Conservation (phyloP, 2,113 vertebrate species). For the Lophura nycthemera region DNA sequence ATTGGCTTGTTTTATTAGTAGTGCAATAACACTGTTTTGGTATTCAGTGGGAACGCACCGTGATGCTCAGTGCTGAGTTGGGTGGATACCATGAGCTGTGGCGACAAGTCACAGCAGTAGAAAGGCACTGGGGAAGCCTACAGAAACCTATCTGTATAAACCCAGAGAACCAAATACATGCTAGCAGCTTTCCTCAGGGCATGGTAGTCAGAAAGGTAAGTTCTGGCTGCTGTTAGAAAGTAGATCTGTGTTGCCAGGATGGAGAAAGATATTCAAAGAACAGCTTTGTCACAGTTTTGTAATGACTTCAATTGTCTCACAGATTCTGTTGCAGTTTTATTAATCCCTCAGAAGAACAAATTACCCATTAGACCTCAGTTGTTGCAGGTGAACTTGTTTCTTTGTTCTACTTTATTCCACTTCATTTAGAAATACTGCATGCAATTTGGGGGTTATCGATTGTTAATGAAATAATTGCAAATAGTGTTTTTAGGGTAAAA, state of each 20-base stretch:
- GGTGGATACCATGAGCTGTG: not conserved
- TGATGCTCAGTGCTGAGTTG: not conserved
- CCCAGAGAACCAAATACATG: not conserved
- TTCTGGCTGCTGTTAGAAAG: not conserved
- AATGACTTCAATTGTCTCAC: not conserved
- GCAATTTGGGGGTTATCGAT: not conserved
- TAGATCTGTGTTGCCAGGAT: not conserved
- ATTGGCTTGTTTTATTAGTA: not conserved
- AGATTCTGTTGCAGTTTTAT: not conserved
- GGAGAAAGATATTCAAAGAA: not conserved
- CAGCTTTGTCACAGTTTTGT: not conserved
- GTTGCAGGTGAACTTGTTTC: not conserved
- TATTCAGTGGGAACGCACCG: no score
- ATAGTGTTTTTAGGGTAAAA: not conserved
- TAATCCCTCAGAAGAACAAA: not conserved
- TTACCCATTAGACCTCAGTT: not conserved
- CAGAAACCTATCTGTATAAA: not conserved
- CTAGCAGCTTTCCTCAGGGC: not conserved
- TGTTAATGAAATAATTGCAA: not conserved
- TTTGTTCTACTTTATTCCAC: not conserved
- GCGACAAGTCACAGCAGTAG: not conserved
- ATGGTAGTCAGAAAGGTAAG: not conserved
- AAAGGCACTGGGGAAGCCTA: not conserved
- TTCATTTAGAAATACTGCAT: not conserved
- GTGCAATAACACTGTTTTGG: not conserved